A percentile compares a stretch with the other conserved stretches of the same genome.
Evolutionary conservation across 2,797 vertebrate species (phyloP).

Genomic region (Mormyrus hasselquistii): DNA sequence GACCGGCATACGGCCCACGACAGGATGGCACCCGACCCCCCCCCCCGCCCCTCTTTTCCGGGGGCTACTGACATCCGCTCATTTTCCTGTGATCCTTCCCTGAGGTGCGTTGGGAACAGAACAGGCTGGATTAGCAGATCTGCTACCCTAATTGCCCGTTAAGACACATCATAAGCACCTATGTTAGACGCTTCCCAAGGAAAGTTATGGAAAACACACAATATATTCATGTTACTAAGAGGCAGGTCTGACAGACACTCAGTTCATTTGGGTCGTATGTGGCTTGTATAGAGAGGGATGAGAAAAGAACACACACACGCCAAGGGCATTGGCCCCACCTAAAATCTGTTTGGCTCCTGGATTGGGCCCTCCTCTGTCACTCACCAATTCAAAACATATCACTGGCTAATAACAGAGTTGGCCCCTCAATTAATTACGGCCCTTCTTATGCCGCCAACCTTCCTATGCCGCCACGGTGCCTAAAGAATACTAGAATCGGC

Average conservation of each 20-base stretch:
- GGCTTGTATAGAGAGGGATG: background rate
- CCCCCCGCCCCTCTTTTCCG: background rate
- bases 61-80: background rate
- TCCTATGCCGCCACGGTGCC: too few species aligned
- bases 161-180: background rate
- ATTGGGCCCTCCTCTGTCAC: background rate
- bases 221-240: background rate
- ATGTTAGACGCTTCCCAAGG: background rate
- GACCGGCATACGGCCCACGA: background rate
- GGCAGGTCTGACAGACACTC: background rate
- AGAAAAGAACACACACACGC: background rate
- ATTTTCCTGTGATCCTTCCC: background rate
- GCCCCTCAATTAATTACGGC: background rate
- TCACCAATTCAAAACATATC: background rate
- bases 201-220: background rate
- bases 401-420: background rate
- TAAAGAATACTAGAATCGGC: too few species aligned
- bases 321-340: background rate
- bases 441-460: background rate
- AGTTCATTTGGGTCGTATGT: background rate
- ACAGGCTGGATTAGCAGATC: background rate
- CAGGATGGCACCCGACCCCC: background rate
- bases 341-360: background rate
- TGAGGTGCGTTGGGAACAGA: background rate
- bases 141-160: background rate